phyloP scores from a whole-genome alignment of 37 sponge, comb jelly and placozoan species.

The Beroe ovata region DNA sequence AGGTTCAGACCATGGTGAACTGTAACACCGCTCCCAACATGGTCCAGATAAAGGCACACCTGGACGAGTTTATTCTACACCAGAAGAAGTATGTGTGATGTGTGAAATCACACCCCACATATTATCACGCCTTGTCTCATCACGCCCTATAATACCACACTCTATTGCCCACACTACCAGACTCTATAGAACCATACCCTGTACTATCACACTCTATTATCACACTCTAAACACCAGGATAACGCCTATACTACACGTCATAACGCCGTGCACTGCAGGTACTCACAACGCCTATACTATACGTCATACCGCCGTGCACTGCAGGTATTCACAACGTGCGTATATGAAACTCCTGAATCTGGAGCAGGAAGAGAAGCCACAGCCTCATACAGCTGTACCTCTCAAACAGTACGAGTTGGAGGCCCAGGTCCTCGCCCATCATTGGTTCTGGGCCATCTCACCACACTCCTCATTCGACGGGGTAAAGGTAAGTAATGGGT shows the following conservation, averaged over 20 bases:
- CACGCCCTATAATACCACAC: too few species aligned
- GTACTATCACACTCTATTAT: too few species aligned
- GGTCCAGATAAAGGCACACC: constrained; percentile 36
- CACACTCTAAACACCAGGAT: too few species aligned
- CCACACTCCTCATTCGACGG: constrained; percentile 61
- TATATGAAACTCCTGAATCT: constrained; percentile 57
- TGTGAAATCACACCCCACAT: not conserved
- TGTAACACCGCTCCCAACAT: constrained; percentile 56
- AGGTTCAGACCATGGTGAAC: constrained; percentile 31
- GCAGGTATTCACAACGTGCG: constrained; percentile 35
- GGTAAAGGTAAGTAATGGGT: constrained; percentile 15
- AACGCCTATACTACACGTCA: too few species aligned
- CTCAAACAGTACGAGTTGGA: constrained; percentile 54
- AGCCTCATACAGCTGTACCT: not conserved
- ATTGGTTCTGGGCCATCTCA: constrained; percentile 55
- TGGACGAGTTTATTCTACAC: constrained; percentile 39
- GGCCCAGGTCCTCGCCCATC: constrained; percentile 28
- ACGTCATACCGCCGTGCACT: too few species aligned
- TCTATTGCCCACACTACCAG: too few species aligned
- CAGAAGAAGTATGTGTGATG: constrained; percentile 46
- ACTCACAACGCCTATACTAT: too few species aligned
- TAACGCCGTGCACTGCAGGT: too few species aligned
- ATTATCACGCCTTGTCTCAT: too few species aligned
- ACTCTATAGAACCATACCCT: too few species aligned
- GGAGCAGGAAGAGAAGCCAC: constrained; percentile 53